Evolutionary conservation across 2,888 invertebrate species (phyloP).

Genomic region (Thereva unica): DNA sequence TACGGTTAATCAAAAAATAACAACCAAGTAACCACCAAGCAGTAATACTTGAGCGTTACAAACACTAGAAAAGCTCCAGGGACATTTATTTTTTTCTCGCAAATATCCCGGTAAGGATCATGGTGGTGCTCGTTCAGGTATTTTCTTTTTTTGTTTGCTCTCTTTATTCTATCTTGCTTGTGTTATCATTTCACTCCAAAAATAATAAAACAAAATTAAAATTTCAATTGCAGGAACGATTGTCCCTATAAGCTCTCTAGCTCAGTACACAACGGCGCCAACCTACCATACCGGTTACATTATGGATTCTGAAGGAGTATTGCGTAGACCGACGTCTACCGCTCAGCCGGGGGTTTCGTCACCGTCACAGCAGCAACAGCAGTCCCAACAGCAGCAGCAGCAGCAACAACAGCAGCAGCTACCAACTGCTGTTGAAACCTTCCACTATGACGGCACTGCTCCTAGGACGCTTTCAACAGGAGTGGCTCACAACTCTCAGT

Average conservation of each 20-base stretch:
- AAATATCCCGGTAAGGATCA: no score
- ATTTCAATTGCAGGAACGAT: constrained; percentile 42
- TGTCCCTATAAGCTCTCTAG: constrained; percentile 54
- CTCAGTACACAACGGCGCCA: constrained; percentile 56
- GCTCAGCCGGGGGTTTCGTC: constrained; percentile 41
- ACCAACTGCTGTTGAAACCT: constrained; percentile 26
- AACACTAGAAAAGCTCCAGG: no score
- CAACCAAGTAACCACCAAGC: no score
- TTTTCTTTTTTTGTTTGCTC: neutral
- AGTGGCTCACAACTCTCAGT: constrained; percentile 55
- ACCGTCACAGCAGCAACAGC: constrained; percentile 44
- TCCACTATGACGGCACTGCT: constrained; percentile 56
- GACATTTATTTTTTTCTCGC: no score
- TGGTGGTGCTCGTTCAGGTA: neutral
- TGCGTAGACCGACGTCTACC: constrained; percentile 49
- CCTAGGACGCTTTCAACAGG: constrained; percentile 56
- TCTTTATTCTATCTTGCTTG: constrained; percentile 1
- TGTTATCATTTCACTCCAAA: constrained; percentile 17
- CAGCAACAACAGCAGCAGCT: constrained; percentile 48
- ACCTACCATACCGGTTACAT: constrained; percentile 53
- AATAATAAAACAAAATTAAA: constrained; percentile 27
- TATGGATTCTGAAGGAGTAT: constrained; percentile 51
- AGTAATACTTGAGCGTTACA: no score
- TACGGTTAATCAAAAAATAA: no score
- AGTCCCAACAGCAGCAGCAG: constrained; percentile 41